Evolutionary conservation across 2,113 vertebrate genomes (phyloP), one percentile per base, ranked within the genome.

Genomic region (Excalfactoria chinensis): DNA sequence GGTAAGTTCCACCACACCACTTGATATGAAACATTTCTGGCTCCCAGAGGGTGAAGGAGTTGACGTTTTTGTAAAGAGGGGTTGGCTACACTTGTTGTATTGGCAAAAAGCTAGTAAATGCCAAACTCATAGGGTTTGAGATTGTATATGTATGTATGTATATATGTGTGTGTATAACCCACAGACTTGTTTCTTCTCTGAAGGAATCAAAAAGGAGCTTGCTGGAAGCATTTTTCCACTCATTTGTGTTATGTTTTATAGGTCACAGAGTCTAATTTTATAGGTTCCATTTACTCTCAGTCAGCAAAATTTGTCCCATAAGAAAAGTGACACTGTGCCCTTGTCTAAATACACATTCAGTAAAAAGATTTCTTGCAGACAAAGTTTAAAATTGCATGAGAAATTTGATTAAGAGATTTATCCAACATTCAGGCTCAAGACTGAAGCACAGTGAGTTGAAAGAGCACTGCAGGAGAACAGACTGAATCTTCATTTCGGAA

Each of bases 11-110:
- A 91, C 84, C 60, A 43, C 71, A 91, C 49, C 59, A 85, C 51
- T 90, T 55, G 25, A 82, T 41, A 41, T 68, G 89, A 93, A 95
- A 91, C 34, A 44, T 92, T 92, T 55, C 63, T 89, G 72, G 9
- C 28, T 82, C 76, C 88, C 56, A 43, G 77, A 91, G 58, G 43
- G 7, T n/a, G 20, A 64, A 84, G 69, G 48, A 90, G 74, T 85
- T 46, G 53, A 49, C 67, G 71, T 95, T 94, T 94, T 80, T 4
- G 0, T 64, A 83, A 83, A 68, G 63, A 89, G 66, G 40, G 89
- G 30, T 9, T 37, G 8, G 8, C 69, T 92, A 26, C 69, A 88
- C 92, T 94, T 93, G 89, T 89, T 92, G 56, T 86, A 20, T n/a
- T 89, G 89, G 89, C 56, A 48, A 84, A 80, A 16, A 43, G n/a